These are phyloP conservation scores for Oenanthe melanoleuca DNA, from an alignment of 2,113 vertebrate genomes.

Conservation along the genomic window DNA sequence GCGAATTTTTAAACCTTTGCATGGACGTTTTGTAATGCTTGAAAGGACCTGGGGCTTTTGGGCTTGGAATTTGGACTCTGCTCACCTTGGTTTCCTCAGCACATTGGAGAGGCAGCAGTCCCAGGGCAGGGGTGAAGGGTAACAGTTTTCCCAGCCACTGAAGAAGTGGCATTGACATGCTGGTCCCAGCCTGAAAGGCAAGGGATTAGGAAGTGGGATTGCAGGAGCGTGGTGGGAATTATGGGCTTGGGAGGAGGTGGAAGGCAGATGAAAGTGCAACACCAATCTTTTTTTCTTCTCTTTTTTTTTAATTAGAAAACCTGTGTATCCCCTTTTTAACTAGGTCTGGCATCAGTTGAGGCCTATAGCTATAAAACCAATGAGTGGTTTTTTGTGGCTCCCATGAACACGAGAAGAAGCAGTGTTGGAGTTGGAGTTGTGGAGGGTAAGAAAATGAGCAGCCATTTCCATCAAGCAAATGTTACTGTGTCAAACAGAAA, in stretches of 20 bases:
- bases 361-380: conserved; percentile 90
- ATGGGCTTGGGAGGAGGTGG: conserved; percentile 30
- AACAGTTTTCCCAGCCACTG: background rate
- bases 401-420: conserved; percentile 97
- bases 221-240: background rate
- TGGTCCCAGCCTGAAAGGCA: background rate
- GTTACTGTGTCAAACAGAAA: background rate
- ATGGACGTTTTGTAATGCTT: background rate
- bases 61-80: background rate
- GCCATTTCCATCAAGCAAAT: background rate
- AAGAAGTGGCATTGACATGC: background rate
- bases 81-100: background rate
- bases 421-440: conserved; percentile 96
- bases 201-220: background rate
- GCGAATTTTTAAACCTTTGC: background rate
- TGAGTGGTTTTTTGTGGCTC: conserved; percentile 91
- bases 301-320: conserved; percentile 71
- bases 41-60: background rate
- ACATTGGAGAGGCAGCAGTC: background rate
- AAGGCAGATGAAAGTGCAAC: conserved; percentile 58
- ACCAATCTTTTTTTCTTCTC: conserved; percentile 72
- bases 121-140: background rate
- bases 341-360: conserved; percentile 93
- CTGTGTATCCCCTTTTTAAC: conserved; percentile 69
- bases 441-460: conserved; percentile 81